Conservation (phyloP, 2,797 vertebrate genomes). For the Argya squamiceps region DNA sequence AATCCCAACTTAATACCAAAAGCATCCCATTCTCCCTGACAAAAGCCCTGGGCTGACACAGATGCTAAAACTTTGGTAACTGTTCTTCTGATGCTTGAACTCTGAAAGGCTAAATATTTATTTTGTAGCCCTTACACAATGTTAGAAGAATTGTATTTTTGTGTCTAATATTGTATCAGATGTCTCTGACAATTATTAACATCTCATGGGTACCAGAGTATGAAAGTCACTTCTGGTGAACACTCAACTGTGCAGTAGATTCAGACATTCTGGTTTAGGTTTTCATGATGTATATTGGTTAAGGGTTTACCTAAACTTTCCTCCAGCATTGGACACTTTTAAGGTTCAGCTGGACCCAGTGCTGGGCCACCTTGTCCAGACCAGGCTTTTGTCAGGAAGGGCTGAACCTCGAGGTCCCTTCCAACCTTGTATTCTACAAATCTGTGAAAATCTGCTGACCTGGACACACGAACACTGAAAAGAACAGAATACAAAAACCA, state of each 20-base stretch:
- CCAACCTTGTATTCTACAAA: not conserved
- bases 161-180: too few relatives aligned
- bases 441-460: not conserved
- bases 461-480: not conserved
- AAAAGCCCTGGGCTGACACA: not conserved
- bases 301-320: not conserved
- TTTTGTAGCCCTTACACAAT: not conserved
- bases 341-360: not conserved
- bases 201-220: fast-evolving
- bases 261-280: not conserved
- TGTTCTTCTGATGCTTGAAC: not conserved
- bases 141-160: too few relatives aligned
- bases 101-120: not conserved
- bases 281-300: not conserved
- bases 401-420: not conserved
- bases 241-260: not conserved
- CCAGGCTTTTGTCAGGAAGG: not conserved
- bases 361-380: not conserved
- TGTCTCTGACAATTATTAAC: not conserved
- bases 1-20: not conserved
- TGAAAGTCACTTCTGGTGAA: not conserved
- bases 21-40: not conserved
- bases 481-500: not conserved
- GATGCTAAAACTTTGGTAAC: not conserved
- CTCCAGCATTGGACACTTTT: not conserved